Evolutionary conservation across 2,888 invertebrate genomes (phyloP).

Genomic region (Venustoraphidia nigricollis): DNA sequence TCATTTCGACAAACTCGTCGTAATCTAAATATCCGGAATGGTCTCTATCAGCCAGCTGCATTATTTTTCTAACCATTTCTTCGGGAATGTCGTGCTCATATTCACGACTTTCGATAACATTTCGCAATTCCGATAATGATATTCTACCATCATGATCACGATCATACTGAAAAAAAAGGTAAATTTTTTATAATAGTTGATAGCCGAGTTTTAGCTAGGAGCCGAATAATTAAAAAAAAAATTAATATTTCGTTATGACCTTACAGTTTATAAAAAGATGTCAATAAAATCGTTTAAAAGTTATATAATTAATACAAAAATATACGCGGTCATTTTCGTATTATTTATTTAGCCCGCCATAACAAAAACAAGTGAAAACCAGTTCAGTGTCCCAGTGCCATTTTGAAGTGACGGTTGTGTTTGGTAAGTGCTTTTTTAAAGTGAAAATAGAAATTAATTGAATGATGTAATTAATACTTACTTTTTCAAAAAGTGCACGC

Average conservation of each 20-base stretch:
- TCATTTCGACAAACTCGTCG: slow-evolving; percentile 57
- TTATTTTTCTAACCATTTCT: slow-evolving; percentile 48
- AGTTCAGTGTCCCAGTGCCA: too few relatives aligned
- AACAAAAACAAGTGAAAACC: too few relatives aligned
- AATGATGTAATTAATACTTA: slow-evolving; percentile 15
- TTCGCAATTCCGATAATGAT: slow-evolving; percentile 47
- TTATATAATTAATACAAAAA: neutral
- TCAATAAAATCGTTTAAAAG: neutral
- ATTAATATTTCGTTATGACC: too few relatives aligned
- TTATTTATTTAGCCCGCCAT: too few relatives aligned
- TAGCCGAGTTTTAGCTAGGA: neutral
- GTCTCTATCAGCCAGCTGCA: slow-evolving; percentile 46
- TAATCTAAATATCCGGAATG: slow-evolving; percentile 52
- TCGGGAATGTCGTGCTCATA: slow-evolving; percentile 54
- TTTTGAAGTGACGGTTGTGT: too few relatives aligned
- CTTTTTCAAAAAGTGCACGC: slow-evolving; percentile 36
- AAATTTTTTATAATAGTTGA: neutral
- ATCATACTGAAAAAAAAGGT: slow-evolving; percentile 43
- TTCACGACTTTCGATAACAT: slow-evolving; percentile 39
- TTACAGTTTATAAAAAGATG: too few relatives aligned
- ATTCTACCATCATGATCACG: slow-evolving; percentile 53
- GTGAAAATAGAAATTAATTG: neutral
- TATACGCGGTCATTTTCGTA: too few relatives aligned
- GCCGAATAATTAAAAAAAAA: neutral
- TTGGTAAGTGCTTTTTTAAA: too few relatives aligned